phyloP scores from a whole-genome alignment of 2,797 vertebrate species.

The Bucorvus abyssinicus region DNA sequence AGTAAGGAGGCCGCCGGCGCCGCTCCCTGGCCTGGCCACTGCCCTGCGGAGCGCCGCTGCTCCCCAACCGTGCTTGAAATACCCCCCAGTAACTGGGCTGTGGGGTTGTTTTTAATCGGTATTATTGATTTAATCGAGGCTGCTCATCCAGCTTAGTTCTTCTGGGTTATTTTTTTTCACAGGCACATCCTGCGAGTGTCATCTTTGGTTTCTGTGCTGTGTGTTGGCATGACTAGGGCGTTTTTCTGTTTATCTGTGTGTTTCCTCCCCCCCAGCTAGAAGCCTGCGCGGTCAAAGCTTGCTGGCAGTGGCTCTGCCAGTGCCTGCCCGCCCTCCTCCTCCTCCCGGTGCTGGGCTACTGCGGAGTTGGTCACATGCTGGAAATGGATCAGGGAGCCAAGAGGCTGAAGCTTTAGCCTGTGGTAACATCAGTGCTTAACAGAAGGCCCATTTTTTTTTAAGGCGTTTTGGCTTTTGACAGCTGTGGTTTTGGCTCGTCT shows the following conservation, averaged over 20 bases:
- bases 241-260: background rate
- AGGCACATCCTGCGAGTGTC: fast-evolving
- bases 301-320: background rate
- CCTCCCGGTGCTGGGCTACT: background rate
- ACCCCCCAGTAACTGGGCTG: fast-evolving
- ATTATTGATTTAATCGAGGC: no score
- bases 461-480: background rate
- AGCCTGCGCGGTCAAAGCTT: background rate
- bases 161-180: background rate
- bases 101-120: background rate
- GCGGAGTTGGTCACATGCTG: background rate
- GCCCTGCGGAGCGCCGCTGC: background rate
- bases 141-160: background rate
- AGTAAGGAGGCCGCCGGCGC: background rate
- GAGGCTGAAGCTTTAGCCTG: background rate
- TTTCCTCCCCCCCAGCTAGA: background rate
- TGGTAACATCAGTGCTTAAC: background rate
- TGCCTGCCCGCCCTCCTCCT: background rate
- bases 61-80: background rate
- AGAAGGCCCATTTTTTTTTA: background rate
- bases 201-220: background rate
- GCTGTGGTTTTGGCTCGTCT: background rate
- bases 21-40: background rate
- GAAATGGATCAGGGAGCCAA: background rate
- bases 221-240: background rate